phyloP scores from a whole-genome alignment of 2,888 invertebrate genomes.

The Poecilus cupreus region DNA sequence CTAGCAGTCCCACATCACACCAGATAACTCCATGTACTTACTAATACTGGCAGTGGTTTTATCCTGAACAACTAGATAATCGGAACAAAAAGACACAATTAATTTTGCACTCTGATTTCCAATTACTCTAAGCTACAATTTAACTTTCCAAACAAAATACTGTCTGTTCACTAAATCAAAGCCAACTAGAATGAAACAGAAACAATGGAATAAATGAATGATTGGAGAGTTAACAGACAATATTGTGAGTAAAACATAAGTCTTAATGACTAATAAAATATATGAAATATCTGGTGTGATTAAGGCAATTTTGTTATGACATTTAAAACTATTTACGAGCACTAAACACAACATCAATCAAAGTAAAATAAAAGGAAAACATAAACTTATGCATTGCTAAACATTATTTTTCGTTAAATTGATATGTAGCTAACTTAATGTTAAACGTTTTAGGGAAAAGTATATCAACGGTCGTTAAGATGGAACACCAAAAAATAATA shows the following conservation, averaged over 20 bases:
- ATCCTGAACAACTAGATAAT: constrained; percentile 96
- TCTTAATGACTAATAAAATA: constrained; percentile 49
- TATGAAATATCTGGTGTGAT: constrained; percentile 67
- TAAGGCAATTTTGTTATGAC: constrained; percentile 43
- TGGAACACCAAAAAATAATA: no score
- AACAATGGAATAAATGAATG: constrained; percentile 38
- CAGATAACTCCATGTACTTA: constrained; percentile 84
- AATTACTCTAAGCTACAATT: constrained; percentile 53
- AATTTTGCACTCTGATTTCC: constrained; percentile 53
- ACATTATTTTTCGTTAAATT: no score
- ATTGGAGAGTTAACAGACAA: constrained; percentile 56
- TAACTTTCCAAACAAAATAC: constrained; percentile 44
- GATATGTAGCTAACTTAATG: no score
- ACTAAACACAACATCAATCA: constrained; percentile 56
- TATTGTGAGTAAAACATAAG: constrained; percentile 49
- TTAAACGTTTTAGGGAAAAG: no score
- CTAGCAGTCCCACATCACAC: constrained; percentile 68
- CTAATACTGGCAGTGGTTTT: constrained; percentile 98
- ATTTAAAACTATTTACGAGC: constrained; percentile 47
- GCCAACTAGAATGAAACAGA: constrained; percentile 38
- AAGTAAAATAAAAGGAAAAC: constrained; percentile 36
- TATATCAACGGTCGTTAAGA: no score
- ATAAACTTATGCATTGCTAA: no score
- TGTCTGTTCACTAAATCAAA: constrained; percentile 49
- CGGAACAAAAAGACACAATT: constrained; percentile 70